Percentiles rank a stretch among this genome's conserved stretches.
Evolutionary conservation across 2,888 invertebrate species (phyloP).

Genomic region (Nomada fucata): DNA sequence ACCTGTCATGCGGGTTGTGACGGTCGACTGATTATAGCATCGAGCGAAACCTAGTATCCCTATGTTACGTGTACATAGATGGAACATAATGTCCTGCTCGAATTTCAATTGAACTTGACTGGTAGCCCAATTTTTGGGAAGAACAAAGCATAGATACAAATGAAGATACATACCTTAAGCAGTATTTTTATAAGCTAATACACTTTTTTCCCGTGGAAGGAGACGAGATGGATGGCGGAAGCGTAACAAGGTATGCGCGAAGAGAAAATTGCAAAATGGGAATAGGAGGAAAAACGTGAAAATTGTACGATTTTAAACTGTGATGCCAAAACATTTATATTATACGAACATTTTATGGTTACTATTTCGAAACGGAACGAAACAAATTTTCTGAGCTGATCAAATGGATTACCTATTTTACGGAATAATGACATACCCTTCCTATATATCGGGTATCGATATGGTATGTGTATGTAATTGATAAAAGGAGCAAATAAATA

Average conservation of each 20-base stretch:
- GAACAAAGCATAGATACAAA: slow-evolving; percentile 52
- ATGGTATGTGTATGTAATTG: slow-evolving; percentile 74
- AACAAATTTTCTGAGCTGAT: slow-evolving; percentile 66
- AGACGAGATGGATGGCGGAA: slow-evolving; percentile 33
- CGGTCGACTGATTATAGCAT: slow-evolving; percentile 60
- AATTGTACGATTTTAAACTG: slow-evolving; percentile 71
- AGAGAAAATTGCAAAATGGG: slow-evolving; percentile 26
- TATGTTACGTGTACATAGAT: slow-evolving; percentile 63
- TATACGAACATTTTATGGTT: slow-evolving; percentile 69
- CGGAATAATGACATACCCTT: slow-evolving; percentile 76
- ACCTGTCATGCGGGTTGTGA: slow-evolving; percentile 69
- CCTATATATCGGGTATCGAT: slow-evolving; percentile 72
- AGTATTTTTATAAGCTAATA: slow-evolving; percentile 72
- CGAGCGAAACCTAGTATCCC: slow-evolving; percentile 60
- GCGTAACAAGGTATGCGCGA: slow-evolving; percentile 31
- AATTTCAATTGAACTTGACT: slow-evolving; percentile 61
- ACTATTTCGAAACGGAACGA: slow-evolving; percentile 64
- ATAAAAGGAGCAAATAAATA: slow-evolving; percentile 70
- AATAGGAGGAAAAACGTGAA: slow-evolving; percentile 33
- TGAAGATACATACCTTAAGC: slow-evolving; percentile 64
- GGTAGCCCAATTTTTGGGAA: slow-evolving; percentile 52
- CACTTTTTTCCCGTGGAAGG: slow-evolving; percentile 63
- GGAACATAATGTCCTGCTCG: slow-evolving; percentile 53
- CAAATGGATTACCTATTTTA: slow-evolving; percentile 75
- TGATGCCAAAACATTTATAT: slow-evolving; percentile 74